Conservation (phyloP, 2,797 vertebrate genomes). For the Anas bernieri region DNA sequence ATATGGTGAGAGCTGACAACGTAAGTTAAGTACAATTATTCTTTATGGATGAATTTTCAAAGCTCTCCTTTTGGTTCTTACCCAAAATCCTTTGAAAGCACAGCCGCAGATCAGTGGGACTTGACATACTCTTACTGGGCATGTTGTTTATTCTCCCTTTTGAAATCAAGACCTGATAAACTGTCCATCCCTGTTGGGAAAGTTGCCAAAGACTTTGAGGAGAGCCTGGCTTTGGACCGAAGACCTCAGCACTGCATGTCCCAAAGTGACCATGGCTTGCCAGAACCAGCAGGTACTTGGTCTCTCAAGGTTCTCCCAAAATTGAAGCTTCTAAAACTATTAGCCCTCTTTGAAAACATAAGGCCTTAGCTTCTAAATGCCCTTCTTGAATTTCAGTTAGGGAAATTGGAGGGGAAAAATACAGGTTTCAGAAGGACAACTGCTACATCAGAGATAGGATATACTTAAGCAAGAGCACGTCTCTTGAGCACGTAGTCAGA, state of each 20-base stretch:
- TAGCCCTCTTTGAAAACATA: not conserved
- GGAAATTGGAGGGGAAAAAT: not conserved
- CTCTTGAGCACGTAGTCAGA: not conserved
- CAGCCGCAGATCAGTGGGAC: not conserved
- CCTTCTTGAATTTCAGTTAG: not conserved
- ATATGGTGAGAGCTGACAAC: not conserved
- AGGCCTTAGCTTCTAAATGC: not conserved
- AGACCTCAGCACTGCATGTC: not conserved
- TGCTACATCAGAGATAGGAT: not conserved
- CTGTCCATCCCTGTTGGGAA: not conserved
- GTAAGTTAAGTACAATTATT: conserved; percentile 4
- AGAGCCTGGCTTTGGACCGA: not conserved
- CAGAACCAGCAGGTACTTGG: not conserved
- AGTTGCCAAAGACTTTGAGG: not conserved
- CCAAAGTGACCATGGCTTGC: not conserved
- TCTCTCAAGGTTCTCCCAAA: not conserved
- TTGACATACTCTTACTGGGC: not conserved
- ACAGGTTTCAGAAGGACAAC: not conserved
- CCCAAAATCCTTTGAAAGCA: conserved; percentile 24
- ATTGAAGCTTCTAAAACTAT: not conserved
- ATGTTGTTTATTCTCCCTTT: not conserved
- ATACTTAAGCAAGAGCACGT: not conserved
- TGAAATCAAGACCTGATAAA: not conserved
- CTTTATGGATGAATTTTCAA: not conserved
- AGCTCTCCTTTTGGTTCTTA: conserved; percentile 28